Evolutionary conservation across 2,113 vertebrate species (phyloP), one percentile per base, ranked within the genome.

Genomic region (Podocnemis expansa): DNA sequence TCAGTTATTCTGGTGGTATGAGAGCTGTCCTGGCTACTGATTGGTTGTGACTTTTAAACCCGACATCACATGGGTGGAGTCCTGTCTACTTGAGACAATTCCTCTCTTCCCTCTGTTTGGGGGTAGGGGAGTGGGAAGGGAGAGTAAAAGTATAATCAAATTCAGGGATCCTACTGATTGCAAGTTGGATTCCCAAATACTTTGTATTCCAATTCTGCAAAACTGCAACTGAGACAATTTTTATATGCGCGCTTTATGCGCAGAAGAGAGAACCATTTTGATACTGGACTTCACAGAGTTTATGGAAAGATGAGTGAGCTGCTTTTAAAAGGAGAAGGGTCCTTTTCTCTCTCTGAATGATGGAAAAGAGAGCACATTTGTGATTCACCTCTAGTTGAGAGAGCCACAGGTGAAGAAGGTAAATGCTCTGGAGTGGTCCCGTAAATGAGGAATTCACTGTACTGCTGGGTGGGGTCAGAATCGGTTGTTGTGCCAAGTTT

Each of bases 141-240:
- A 85, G 41, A 43, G 82, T 87, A 56, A 87, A 81, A 63, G 91
- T 85, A 94, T 75, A 96, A 96, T 80, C 38, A 45, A 4, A 86
- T 95, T 96, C 90, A 94, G 89, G 94, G 94, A 25, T 2, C 29
- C 93, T 91, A 87, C 89, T 85, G 94, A 94, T 52, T 89, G 78
- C 31, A 91, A 79, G 82, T 82, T 84, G 81, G 56, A 91, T 80
- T 87, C 89, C 47, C 70, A 91, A 94, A 56, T 82, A 93, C 27
- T 89, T 91, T 94, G 29, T 91, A 83, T 93, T 88, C 91, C 94
- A 92, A 93, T 94, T 94, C 43, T 89, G 52, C 81, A 79, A 87
- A 96, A 94, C 85, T 47, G 91, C 91, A 94, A 95, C n/a, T n/a
- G 73, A 90, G 80, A 85, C 91, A 90, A 93, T 55, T 49, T 85